Base-by-base conservation (phyloP, 2,888 invertebrate genomes). In the Actias luna region DNA sequence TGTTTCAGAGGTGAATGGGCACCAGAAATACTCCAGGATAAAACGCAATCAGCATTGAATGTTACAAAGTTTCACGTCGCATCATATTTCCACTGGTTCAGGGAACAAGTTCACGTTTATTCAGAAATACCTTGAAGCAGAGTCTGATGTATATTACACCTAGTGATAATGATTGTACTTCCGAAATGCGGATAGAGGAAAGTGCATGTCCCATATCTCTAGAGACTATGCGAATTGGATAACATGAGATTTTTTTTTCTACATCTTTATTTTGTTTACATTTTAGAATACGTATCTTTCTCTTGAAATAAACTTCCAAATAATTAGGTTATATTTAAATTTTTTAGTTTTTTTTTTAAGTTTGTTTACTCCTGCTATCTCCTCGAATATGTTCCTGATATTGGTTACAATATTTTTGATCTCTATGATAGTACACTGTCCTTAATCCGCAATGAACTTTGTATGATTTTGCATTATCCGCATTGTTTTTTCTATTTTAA, bases 51-150 rank as follows among this genome's bases (percentile, higher is more conserved):
- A 55, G 95, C 95, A 0, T 88, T 96, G 16, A 95, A 96, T 73
- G 94, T 94, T 64, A 96, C 96, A 18, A 94, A 94, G 72, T 87
- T 92, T 70, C 95, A 94, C 65, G 95, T 96, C 62, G 89, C 94
- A 10, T 93, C 95, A 69, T 96, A 95, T 76, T 96, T 95, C 80
- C 94, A 95, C 77, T 96, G 96, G 95, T 94, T 96, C 71, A 94
- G 96, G 83, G 94, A 97, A 88, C 96, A 98, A 93, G 95, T 96
- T 42, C 95, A 96, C 83, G 92, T 94, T 36, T 94, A 95, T 79
- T 95, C 95, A 12, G 94, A 95, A 88, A 94, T 95, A 85, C 94
- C 95, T 78, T 95, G 94, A 94, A 87, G 72, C 74, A 61, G 60
- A 0, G n/a, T n/a, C n/a, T 58, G 39, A 35, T 22, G 33, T 58